A percentile compares a stretch with the other conserved stretches of the same genome.
Conservation (phyloP, 2,888 invertebrate genomes). For the Plutella xylostella region DNA sequence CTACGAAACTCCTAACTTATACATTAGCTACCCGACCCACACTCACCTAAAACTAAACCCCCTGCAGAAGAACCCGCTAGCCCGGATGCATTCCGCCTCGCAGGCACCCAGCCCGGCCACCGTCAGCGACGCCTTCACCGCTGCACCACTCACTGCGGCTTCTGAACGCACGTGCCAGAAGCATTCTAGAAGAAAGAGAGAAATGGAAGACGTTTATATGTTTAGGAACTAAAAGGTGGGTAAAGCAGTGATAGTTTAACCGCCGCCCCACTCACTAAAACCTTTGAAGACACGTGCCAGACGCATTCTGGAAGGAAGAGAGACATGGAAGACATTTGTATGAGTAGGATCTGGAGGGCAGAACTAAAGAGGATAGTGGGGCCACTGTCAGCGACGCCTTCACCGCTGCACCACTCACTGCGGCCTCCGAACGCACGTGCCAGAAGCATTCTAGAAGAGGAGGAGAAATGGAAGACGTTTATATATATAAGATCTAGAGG, state of each 20-base stretch:
- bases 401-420: constrained; percentile 73
- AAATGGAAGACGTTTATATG: too few species aligned
- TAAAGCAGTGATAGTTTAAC: constrained; percentile 73
- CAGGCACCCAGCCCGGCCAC: constrained; percentile 82
- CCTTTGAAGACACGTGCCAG: constrained; percentile 82
- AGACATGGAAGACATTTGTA: too few species aligned
- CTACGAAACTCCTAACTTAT: too few species aligned
- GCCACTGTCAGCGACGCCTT: constrained; percentile 75
- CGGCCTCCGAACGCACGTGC: constrained; percentile 80
- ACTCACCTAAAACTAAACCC: constrained; percentile 81
- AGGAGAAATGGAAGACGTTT: too few species aligned
- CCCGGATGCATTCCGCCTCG: constrained; percentile 81
- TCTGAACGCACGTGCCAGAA: constrained; percentile 86
- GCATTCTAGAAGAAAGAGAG: constrained; percentile 74
- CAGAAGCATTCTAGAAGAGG: constrained; percentile 84
- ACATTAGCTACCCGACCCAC: too few species aligned
- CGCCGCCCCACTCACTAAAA: constrained; percentile 73
- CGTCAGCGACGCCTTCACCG: constrained; percentile 74
- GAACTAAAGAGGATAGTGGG: too few species aligned
- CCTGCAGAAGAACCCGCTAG: constrained; percentile 80
- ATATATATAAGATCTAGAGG: too few species aligned
- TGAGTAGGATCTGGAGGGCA: too few species aligned
- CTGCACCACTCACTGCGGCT: constrained; percentile 73
- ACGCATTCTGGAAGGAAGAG: constrained; percentile 84
- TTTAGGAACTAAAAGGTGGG: too few species aligned